Percentiles rank a stretch among this genome's conserved stretches.
Evolutionary conservation across 2,113 vertebrate genomes (phyloP).

Genomic region (Salminus brasiliensis): DNA sequence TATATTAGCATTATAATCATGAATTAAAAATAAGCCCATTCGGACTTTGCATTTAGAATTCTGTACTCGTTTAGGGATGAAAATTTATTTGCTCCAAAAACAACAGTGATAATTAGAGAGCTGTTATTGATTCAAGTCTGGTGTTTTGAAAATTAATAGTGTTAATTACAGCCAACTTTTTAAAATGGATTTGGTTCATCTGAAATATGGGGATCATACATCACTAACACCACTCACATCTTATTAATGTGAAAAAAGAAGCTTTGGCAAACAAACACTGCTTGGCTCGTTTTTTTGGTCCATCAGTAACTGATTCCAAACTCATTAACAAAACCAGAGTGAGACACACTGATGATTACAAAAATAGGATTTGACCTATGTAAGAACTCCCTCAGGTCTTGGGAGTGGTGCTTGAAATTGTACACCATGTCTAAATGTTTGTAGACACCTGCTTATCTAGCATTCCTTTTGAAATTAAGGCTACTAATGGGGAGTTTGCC

Average conservation of each 20-base stretch:
- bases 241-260: slow-evolving; percentile 59
- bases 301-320: slow-evolving; percentile 31
- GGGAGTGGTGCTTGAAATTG: not conserved
- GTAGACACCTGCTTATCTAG: no score
- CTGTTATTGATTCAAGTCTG: slow-evolving; percentile 40
- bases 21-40: slow-evolving; percentile 30
- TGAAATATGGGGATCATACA: slow-evolving; percentile 61
- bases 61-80: slow-evolving; percentile 3
- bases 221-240: slow-evolving; percentile 55
- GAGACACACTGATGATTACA: not conserved
- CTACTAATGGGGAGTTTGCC: no score
- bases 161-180: slow-evolving; percentile 61
- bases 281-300: slow-evolving; percentile 25
- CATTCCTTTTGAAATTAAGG: no score
- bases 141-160: slow-evolving; percentile 52
- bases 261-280: slow-evolving; percentile 16
- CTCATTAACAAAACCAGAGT: slow-evolving; percentile 9
- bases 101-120: slow-evolving; percentile 34
- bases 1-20: slow-evolving; percentile 12
- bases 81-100: slow-evolving; percentile 19
- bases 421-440: no score
- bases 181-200: slow-evolving; percentile 66
- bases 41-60: slow-evolving; percentile 22
- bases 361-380: not conserved
- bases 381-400: slow-evolving; percentile 1